Evolutionary conservation across 2,888 invertebrate genomes (phyloP).

Genomic region (Phaonia tiefii): DNA sequence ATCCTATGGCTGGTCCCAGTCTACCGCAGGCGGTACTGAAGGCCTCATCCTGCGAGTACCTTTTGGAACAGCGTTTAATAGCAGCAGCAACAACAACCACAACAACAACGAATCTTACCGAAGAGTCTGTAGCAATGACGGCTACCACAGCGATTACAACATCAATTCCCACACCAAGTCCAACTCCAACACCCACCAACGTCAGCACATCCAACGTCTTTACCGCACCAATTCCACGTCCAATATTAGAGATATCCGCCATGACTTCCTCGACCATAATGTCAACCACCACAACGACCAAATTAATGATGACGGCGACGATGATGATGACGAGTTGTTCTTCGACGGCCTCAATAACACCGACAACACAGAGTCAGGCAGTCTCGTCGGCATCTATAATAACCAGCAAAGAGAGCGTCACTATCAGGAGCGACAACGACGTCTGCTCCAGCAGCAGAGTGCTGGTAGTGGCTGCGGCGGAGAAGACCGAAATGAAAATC

Average conservation of each 20-base stretch:
- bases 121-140: constrained; percentile 46
- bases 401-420: constrained; percentile 82
- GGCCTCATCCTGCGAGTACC: constrained; percentile 78
- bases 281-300: constrained; percentile 71
- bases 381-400: constrained; percentile 83
- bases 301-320: constrained; percentile 76
- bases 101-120: constrained; percentile 46
- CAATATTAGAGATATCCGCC: constrained; percentile 76
- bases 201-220: constrained; percentile 61
- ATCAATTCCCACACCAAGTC: neutral
- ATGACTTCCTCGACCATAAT: constrained; percentile 79
- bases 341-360: constrained; percentile 73
- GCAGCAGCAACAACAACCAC: constrained; percentile 67
- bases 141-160: constrained; percentile 33
- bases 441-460: constrained; percentile 68
- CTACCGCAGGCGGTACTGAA: constrained; percentile 68
- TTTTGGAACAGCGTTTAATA: constrained; percentile 76
- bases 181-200: constrained; percentile 28
- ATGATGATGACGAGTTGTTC: constrained; percentile 77
- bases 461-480: constrained; percentile 50
- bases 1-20: constrained; percentile 62
- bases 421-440: constrained; percentile 74
- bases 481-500: constrained; percentile 67
- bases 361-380: constrained; percentile 81
- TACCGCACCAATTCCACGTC: constrained; percentile 53